These are phyloP conservation scores for Trichopria drosophilae DNA, from an alignment of 2,888 invertebrate species.

Conservation along the genomic window DNA sequence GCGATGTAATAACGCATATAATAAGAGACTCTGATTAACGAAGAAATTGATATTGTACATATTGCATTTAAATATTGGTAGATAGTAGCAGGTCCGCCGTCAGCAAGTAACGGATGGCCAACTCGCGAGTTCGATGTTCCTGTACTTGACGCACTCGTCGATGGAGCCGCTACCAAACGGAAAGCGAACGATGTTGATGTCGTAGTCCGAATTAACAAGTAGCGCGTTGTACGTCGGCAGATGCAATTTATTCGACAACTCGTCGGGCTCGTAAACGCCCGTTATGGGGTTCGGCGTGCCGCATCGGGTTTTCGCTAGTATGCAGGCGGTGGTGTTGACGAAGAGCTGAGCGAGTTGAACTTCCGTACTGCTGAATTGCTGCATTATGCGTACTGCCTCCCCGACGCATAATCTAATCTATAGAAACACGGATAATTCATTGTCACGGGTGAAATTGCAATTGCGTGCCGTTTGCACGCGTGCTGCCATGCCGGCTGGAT, in stretches of 20 bases:
- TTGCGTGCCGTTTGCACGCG: no score
- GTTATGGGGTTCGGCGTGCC: slow-evolving; percentile 68
- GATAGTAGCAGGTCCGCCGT: no score
- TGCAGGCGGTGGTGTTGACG: slow-evolving; percentile 69
- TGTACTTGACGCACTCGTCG: slow-evolving; percentile 49
- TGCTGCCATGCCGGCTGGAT: no score
- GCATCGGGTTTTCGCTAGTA: slow-evolving; percentile 68
- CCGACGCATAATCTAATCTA: slow-evolving; percentile 47
- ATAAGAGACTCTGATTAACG: no score
- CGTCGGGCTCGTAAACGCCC: slow-evolving; percentile 64
- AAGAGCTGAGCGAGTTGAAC: slow-evolving; percentile 45
- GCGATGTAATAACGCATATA: no score
- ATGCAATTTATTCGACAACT: slow-evolving; percentile 52
- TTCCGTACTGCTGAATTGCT: slow-evolving; percentile 36
- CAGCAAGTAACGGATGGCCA: slow-evolving; percentile 49
- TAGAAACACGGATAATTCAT: slow-evolving; percentile 20
- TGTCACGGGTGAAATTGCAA: no score
- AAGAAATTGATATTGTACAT: no score
- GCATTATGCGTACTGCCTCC: slow-evolving; percentile 41
- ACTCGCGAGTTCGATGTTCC: slow-evolving; percentile 46
- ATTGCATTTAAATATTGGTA: no score
- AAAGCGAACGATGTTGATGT: slow-evolving; percentile 50
- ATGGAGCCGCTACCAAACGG: slow-evolving; percentile 42
- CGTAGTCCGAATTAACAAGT: slow-evolving; percentile 50
- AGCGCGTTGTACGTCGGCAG: slow-evolving; percentile 46